Evolutionary conservation across 64 coral and sea anemone genomes (phyloP), one percentile per base, ranked within the genome.

Genomic region (Orbicella faveolata): DNA sequence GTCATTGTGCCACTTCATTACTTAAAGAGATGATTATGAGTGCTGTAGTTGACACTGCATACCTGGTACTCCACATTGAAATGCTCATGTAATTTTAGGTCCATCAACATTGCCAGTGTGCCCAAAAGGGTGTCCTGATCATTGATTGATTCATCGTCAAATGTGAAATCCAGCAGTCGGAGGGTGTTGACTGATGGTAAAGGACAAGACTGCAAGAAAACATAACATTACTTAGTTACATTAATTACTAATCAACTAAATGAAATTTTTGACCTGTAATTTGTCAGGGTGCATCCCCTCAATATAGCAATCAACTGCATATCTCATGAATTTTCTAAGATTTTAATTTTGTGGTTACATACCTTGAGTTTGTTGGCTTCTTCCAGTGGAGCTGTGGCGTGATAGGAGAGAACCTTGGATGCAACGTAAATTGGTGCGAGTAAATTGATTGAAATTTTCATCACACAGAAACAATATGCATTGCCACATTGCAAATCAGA

Each of bases 371-470:
- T 91, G 36, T 78, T 64, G 6, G 93, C 97, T 66, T 99, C 94
- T 44, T 95, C 94, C 54, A 93, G 62, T 61, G 97, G 94, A 57
- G 97, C 90, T 57, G 94, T 76, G 10, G 97, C 94, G 73, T 99
- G 97, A 66, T 99, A 99, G 1, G 97, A 99, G 48, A 99, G 76
- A 75, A 99, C 94, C 97, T 99, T 69, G 17, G 16, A 78, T 39
- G 14, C 30, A 61, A 51, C 17, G 65, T 19, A 41, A 78, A n/a
- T 2, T 9, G 54, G 54, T 57, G 54, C 7, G 54, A 14, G 54
- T 14, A 57, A 10, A 57, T 57, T 57, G 8, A 57, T 11, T 9
- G 54, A 10, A 9, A 57, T 10, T 57, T 57, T 9, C 54, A 14
- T 41, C 39, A 41, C 2, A 41, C 39, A 41, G 39, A 41, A 41